phyloP scores from a whole-genome alignment of 2,888 invertebrate genomes.

The Perithous albicinctus region DNA sequence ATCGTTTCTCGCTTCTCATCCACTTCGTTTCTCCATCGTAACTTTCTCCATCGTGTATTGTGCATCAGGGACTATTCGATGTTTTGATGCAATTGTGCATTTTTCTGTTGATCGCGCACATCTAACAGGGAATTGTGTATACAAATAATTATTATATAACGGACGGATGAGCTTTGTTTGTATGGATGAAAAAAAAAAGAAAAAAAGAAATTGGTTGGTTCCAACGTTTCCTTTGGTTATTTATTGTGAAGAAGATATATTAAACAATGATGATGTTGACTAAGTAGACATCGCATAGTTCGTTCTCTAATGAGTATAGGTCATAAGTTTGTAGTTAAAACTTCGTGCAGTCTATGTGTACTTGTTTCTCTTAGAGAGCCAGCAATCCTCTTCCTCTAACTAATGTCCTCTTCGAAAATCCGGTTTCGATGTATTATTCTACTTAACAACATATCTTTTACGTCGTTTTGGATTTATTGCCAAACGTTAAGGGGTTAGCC shows the following conservation, averaged over 20 bases:
- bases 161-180: not conserved
- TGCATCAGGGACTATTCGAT: constrained; percentile 34
- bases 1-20: constrained; percentile 16
- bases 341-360: not conserved
- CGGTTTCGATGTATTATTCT: not conserved
- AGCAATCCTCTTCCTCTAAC: not conserved
- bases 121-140: not conserved
- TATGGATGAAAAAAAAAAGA: not conserved
- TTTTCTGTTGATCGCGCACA: constrained; percentile 7
- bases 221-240: not conserved
- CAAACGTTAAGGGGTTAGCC: no score
- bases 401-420: not conserved
- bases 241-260: constrained; percentile 17
- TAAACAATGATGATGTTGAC: not conserved
- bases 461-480: no score
- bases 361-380: not conserved
- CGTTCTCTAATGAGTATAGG: not conserved
- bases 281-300: constrained; percentile 4
- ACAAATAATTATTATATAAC: constrained; percentile 30
- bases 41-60: constrained; percentile 51
- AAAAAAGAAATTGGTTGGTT: no score
- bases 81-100: constrained; percentile 38
- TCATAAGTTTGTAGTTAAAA: constrained; percentile 9
- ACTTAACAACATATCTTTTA: no score
- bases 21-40: constrained; percentile 10